Base-by-base conservation (phyloP, 2,113 vertebrate species). In the Neolamprologus hecqui region DNA sequence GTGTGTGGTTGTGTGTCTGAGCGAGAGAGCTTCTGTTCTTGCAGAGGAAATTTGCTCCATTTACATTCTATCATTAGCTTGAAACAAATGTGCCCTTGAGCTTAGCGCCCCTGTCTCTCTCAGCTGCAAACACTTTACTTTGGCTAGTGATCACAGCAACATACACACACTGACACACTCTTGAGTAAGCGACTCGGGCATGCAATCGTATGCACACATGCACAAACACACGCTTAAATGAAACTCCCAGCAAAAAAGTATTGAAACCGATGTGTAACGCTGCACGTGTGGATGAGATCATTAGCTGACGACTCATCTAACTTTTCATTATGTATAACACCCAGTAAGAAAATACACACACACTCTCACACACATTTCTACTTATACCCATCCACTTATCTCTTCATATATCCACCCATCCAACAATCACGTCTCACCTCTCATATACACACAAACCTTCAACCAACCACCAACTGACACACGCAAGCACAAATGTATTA, bases 41-140 rank as follows among this genome's bases (percentile, higher is more conserved):
- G 95, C 93, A 92, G 94, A 94, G 96, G 97, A 97, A 97, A 97
- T 94, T 96, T 96, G 90, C 96, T 94, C 97, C 96, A 98, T 98
- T 99, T 98, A 97, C 97, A 98, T 98, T 95, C 97, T 96, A 96
- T 98, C 97, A 97, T 98, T 98, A 98, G 97, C 97, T 97, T 97
- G 97, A 97, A 97, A 96, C 92, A 96, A 97, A 98, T 97, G 96
- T 97, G 97, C 96, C 98, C 98, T 97, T 97, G 97, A 98, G 96
- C 97, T 94, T 93, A 93, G 94, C 92, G 93, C 93, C 95, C 91
- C 95, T 95, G 91, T 93, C 94, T 89, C 91, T 94, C 95, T 93
- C 89, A 87, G 95, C 94, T 94, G 92, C 87, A 95, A 95, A 94
- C 94, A 97, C 95, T 97, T 96, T 96, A 95, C 95, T 96, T 96